Conservation (phyloP, 2,888 invertebrate genomes). For the Dione juno region DNA sequence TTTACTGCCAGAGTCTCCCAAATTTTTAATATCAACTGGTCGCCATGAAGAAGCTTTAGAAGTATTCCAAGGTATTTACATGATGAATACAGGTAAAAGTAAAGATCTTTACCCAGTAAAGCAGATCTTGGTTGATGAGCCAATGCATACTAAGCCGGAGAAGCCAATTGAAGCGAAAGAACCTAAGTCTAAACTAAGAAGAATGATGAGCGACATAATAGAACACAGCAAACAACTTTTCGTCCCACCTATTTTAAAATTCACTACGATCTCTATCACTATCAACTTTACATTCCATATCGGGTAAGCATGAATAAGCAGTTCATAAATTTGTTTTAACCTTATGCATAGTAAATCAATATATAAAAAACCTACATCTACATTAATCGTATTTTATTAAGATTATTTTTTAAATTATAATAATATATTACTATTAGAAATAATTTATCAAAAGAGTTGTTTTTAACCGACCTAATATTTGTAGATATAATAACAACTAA, state of each 20-base stretch:
- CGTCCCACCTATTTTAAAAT: slow-evolving; percentile 90
- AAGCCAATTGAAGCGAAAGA: slow-evolving; percentile 85
- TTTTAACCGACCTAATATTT: no score
- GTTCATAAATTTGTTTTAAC: neutral
- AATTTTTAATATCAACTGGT: slow-evolving; percentile 91
- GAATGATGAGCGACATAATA: slow-evolving; percentile 89
- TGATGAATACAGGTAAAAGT: slow-evolving; percentile 90
- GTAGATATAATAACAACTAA: neutral
- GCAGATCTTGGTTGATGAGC: slow-evolving; percentile 86
- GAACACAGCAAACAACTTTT: slow-evolving; percentile 93
- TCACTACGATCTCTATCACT: slow-evolving; percentile 92
- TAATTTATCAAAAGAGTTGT: no score
- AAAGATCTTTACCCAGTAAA: slow-evolving; percentile 90
- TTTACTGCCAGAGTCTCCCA: slow-evolving; percentile 95
- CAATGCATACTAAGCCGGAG: slow-evolving; percentile 75
- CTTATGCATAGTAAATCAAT: no score
- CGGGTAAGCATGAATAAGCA: slow-evolving; percentile 83
- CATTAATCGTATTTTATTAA: no score
- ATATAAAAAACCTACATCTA: no score
- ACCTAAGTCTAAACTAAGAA: slow-evolving; percentile 86
- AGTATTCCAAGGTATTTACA: slow-evolving; percentile 91
- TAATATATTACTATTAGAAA: no score
- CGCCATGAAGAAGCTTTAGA: slow-evolving; percentile 91
- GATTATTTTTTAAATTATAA: no score
- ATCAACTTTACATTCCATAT: slow-evolving; percentile 97